Evolutionary conservation across 2,888 invertebrate genomes (phyloP).

Genomic region (Tinea trinotella): DNA sequence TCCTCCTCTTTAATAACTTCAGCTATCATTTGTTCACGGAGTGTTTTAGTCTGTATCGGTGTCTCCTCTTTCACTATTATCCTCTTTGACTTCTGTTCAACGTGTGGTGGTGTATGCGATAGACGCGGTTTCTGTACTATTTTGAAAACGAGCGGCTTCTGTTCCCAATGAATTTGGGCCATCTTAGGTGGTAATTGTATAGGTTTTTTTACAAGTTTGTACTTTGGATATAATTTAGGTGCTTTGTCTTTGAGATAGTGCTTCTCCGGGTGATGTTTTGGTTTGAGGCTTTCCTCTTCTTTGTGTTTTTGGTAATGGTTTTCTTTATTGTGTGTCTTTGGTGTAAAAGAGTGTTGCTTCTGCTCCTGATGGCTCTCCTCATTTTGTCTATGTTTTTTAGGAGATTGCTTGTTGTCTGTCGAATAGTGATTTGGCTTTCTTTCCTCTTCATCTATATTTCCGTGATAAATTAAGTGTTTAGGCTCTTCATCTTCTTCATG

Average conservation of each 20-base stretch:
- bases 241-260: not conserved
- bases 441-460: constrained; percentile 4
- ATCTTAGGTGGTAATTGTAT: not conserved
- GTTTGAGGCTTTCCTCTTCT: constrained; percentile 17
- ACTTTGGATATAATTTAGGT: not conserved
- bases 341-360: not conserved
- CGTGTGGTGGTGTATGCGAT: constrained; percentile 26
- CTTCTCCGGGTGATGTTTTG: constrained; percentile 23
- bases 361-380: constrained; percentile 25
- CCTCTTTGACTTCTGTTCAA: constrained; percentile 49
- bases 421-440: not conserved
- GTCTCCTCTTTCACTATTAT: constrained; percentile 48
- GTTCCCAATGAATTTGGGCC: constrained; percentile 22
- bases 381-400: constrained; percentile 26
- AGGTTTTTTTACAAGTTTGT: too few species aligned
- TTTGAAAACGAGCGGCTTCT: constrained; percentile 21
- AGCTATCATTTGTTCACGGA: constrained; percentile 41
- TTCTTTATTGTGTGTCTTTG: constrained; percentile 23
- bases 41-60: constrained; percentile 41
- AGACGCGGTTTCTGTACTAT: not conserved
- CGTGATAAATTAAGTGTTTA: constrained; percentile 33
- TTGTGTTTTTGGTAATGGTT: constrained; percentile 23
- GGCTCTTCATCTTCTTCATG: constrained; percentile 37
- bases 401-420: constrained; percentile 19
- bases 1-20: constrained; percentile 46